A percentile compares a stretch with the other conserved stretches of the same genome.
phyloP scores from a whole-genome alignment of 2,888 invertebrate genomes.

The Drosophila prostipennis region DNA sequence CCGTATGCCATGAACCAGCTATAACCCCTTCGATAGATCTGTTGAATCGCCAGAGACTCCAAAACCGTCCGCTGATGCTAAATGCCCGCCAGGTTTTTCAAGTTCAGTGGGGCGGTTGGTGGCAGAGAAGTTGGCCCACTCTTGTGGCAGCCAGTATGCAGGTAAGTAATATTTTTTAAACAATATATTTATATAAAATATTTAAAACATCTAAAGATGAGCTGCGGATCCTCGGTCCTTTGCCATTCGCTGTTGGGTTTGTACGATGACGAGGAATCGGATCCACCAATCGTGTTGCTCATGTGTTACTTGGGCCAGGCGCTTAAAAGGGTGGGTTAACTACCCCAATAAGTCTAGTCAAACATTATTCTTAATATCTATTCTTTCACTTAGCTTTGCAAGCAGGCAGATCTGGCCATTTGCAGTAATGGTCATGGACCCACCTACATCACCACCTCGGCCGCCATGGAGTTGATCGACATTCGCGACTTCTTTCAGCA shows the following conservation, averaged over 20 bases:
- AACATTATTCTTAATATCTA: neutral
- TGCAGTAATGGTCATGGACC: constrained; percentile 12
- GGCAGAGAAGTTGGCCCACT: constrained; percentile 8
- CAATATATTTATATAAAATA: too few species aligned
- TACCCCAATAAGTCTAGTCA: accelerated
- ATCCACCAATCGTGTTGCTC: constrained; percentile 8
- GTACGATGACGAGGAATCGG: constrained; percentile 11
- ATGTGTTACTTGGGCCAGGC: neutral
- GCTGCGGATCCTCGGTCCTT: constrained; percentile 16
- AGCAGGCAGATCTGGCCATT: constrained; percentile 32
- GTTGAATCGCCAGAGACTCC: neutral
- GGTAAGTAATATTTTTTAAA: neutral
- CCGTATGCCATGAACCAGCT: neutral
- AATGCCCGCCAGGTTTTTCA: constrained; percentile 34
- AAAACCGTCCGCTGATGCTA: constrained; percentile 36
- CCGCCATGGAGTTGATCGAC: constrained; percentile 54
- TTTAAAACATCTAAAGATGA: neutral
- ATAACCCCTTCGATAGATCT: neutral
- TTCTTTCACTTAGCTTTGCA: constrained; percentile 33
- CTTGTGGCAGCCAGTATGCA: constrained; percentile 1
- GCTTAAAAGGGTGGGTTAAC: neutral
- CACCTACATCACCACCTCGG: constrained; percentile 29
- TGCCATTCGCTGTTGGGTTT: constrained; percentile 13
- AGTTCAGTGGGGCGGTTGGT: constrained; percentile 8
- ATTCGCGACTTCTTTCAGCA: constrained; percentile 21